Percentiles rank a stretch among this genome's conserved stretches.
These are phyloP conservation scores for Scaptomyza polygonia DNA, from an alignment of 2,888 invertebrate genomes.

Conservation along the genomic window DNA sequence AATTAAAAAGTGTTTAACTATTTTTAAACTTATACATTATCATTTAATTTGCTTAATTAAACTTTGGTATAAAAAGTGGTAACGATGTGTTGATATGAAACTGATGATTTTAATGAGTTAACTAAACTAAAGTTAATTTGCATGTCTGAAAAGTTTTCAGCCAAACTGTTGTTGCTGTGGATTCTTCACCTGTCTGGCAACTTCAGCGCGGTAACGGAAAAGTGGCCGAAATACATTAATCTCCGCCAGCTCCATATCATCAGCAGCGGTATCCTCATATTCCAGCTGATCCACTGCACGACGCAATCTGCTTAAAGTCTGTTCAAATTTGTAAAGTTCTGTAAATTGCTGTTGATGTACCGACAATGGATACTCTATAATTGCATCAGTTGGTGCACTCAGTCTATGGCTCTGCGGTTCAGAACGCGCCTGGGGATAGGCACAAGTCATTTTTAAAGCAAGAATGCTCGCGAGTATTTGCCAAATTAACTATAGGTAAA, in stretches of 20 bases:
- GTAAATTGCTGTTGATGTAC: conserved; percentile 16
- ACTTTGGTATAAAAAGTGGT: conserved; percentile 49
- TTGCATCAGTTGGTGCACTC: conserved; percentile 17
- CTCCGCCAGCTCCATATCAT: conserved; percentile 82
- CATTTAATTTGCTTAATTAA: background rate
- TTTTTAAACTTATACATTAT: no score
- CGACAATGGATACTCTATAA: conserved; percentile 3
- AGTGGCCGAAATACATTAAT: conserved; percentile 82
- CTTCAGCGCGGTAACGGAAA: conserved; percentile 81
- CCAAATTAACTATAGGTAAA: conserved; percentile 26
- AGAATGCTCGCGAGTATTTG: conserved; percentile 44
- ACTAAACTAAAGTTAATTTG: conserved; percentile 3
- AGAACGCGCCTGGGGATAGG: conserved; percentile 33
- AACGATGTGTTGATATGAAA: conserved; percentile 14
- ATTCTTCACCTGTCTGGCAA: conserved; percentile 66
- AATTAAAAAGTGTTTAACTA: conserved; percentile 17
- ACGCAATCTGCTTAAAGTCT: conserved; percentile 47
- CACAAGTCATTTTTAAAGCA: conserved; percentile 18
- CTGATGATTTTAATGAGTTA: conserved; percentile 8
- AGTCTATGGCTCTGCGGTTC: conserved; percentile 31
- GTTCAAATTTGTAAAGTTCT: conserved; percentile 46
- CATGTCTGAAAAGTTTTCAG: conserved; percentile 15
- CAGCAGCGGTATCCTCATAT: conserved; percentile 64
- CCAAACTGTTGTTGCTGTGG: conserved; percentile 55
- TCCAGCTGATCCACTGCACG: conserved; percentile 58